phyloP scores from a whole-genome alignment of 2,113 vertebrate species.

The Psilopsiagon aurifrons region DNA sequence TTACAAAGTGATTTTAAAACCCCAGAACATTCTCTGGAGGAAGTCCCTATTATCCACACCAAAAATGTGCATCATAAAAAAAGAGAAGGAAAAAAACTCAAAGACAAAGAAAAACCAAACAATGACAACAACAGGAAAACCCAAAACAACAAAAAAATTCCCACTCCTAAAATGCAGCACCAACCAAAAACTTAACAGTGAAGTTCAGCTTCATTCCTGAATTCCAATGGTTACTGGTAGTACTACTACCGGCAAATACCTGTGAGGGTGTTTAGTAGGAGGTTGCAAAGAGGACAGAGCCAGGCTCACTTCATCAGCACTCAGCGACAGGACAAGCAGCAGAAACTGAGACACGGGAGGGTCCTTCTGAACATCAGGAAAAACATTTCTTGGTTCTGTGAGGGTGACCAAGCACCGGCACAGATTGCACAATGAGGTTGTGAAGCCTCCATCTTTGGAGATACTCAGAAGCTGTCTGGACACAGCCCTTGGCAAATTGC shows the following conservation, averaged over 20 bases:
- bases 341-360: neutral
- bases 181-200: neutral
- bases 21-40: neutral
- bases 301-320: neutral
- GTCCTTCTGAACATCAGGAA: neutral
- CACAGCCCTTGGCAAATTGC: neutral
- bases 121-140: neutral
- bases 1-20: neutral
- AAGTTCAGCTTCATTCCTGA: neutral
- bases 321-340: neutral
- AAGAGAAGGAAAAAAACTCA: neutral
- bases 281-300: neutral
- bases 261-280: neutral
- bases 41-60: neutral
- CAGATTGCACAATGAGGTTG: no score
- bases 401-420: neutral
- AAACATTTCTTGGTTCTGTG: neutral
- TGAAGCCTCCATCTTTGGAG: neutral
- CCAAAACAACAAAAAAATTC: rapidly evolving
- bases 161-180: neutral
- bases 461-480: neutral
- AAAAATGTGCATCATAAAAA: neutral
- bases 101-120: neutral
- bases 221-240: neutral
- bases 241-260: neutral